These are phyloP conservation scores for Argya squamiceps DNA, from an alignment of 2,797 vertebrate genomes.

Conservation along the genomic window DNA sequence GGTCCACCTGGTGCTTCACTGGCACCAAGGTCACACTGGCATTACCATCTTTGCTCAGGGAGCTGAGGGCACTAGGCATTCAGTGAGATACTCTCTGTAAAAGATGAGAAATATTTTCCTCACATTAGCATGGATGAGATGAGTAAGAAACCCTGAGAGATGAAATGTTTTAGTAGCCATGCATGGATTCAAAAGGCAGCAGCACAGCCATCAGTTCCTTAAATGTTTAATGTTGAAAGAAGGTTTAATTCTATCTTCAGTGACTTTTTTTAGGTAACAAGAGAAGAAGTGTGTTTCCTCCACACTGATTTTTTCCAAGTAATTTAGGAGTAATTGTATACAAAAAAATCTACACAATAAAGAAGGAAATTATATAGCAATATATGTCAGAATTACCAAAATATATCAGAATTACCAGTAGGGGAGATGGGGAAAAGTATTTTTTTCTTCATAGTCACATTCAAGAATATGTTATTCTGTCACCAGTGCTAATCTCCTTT, in stretches of 20 bases:
- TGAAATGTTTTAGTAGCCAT: background rate
- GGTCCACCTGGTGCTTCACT: background rate
- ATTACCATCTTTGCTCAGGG: background rate
- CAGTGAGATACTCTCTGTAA: background rate
- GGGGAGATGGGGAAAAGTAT: background rate
- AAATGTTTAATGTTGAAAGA: constrained; percentile 8
- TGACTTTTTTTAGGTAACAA: background rate
- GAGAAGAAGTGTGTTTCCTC: background rate
- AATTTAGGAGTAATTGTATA: background rate
- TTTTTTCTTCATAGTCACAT: background rate
- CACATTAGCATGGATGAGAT: background rate
- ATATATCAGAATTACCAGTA: background rate
- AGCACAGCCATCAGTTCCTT: background rate
- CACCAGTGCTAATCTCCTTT: background rate
- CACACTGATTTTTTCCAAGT: background rate
- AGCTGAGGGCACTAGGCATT: background rate
- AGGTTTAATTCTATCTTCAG: background rate
- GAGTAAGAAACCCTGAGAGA: background rate
- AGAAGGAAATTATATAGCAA: background rate
- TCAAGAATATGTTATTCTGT: background rate
- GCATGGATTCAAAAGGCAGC: background rate
- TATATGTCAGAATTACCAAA: background rate
- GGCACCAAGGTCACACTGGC: background rate
- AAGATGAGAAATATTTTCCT: background rate
- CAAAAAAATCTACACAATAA: background rate